These are phyloP conservation scores for Eunapius fragilis DNA, from an alignment of 37 sponge, comb jelly and placozoan genomes.

Conservation along the genomic window DNA sequence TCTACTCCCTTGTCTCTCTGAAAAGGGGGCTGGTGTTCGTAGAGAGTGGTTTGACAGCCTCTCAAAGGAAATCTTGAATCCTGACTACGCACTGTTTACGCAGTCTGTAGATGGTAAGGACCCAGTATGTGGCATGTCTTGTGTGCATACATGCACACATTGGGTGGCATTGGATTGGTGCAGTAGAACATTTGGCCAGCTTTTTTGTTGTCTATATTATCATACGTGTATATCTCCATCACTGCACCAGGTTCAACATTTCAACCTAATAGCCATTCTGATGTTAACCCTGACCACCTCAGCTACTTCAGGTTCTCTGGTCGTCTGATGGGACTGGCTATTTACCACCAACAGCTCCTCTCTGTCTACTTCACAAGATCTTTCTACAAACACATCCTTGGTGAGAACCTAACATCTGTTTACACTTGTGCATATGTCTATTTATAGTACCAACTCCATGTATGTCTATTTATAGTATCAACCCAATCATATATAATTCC, in stretches of 20 bases:
- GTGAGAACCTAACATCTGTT: slow-evolving; percentile 7
- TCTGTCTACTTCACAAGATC: slow-evolving; percentile 96
- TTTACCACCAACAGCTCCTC: slow-evolving; percentile 93
- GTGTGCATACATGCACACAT: not conserved
- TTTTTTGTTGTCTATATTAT: too few relatives aligned
- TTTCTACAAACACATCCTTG: slow-evolving; percentile 97
- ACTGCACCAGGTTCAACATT: slow-evolving; percentile 76
- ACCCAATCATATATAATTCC: too few relatives aligned
- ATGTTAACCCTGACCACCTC: slow-evolving; percentile 94
- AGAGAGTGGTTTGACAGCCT: slow-evolving; percentile 94
- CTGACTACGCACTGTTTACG: slow-evolving; percentile 97
- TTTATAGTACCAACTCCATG: not conserved
- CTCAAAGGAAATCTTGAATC: slow-evolving; percentile 91
- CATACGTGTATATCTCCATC: not conserved
- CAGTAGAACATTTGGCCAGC: not conserved
- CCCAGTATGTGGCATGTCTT: too few relatives aligned
- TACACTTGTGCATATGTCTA: not conserved
- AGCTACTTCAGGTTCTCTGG: slow-evolving; percentile 97
- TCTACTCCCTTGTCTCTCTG: not conserved
- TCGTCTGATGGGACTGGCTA: slow-evolving; percentile 83
- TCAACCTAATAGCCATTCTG: slow-evolving; percentile 93
- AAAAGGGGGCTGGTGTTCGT: slow-evolving; percentile 84
- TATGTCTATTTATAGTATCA: too few relatives aligned
- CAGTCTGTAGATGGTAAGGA: slow-evolving; percentile 90
- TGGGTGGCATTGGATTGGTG: too few relatives aligned